Evolutionary conservation across 2,113 vertebrate genomes (phyloP).

Genomic region (Centropus unirufus): DNA sequence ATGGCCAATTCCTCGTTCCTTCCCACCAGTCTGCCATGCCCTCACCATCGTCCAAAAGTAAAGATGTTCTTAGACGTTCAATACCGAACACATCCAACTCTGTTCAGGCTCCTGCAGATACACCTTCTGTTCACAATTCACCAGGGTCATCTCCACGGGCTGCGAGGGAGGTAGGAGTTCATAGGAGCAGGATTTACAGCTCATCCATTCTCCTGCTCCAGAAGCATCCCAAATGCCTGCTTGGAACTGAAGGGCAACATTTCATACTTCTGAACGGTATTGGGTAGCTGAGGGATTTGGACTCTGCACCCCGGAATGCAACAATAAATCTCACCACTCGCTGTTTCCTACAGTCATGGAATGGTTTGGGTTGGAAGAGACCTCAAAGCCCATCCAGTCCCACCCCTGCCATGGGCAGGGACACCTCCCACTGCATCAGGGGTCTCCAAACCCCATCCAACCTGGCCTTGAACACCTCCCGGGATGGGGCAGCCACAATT

Average conservation of each 20-base stretch:
- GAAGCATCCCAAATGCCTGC: not conserved
- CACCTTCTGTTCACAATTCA: not conserved
- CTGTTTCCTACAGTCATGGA: not conserved
- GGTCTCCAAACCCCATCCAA: no score
- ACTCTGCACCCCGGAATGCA: not conserved
- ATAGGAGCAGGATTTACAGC: not conserved
- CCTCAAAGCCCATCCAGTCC: no score
- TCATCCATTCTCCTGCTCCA: not conserved
- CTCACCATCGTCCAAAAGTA: not conserved
- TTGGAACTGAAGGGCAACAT: not conserved
- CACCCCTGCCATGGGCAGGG: no score
- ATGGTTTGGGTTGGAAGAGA: no score
- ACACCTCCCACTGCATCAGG: no score
- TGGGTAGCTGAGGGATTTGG: not conserved
- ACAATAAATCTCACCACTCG: not conserved
- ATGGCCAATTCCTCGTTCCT: not conserved
- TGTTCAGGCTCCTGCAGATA: not conserved
- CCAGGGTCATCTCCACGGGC: not conserved
- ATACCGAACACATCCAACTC: not conserved
- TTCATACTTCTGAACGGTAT: not conserved
- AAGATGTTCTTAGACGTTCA: not conserved
- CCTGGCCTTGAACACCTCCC: no score
- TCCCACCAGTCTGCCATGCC: not conserved
- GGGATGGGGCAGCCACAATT: no score
- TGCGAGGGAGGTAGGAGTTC: not conserved